These are phyloP conservation scores for Druon quercuslanigerum DNA, from an alignment of 1,140 invertebrate species.

Conservation along the genomic window DNA sequence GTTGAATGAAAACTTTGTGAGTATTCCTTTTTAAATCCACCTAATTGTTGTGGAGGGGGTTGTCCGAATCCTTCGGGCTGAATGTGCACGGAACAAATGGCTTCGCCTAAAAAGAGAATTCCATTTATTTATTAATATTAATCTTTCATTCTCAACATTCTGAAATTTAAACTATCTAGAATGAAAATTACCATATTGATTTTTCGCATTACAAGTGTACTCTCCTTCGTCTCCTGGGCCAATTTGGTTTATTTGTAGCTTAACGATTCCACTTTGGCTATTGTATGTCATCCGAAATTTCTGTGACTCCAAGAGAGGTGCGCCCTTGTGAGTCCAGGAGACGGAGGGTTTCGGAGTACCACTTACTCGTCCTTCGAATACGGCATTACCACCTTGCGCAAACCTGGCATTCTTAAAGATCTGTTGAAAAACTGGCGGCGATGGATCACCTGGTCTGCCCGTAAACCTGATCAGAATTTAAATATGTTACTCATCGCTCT, in stretches of 20 bases:
- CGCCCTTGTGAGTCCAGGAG: constrained; percentile 94
- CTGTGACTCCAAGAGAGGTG: constrained; percentile 85
- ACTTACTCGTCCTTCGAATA: constrained; percentile 92
- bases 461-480: constrained; percentile 60
- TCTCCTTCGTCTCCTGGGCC: constrained; percentile 96
- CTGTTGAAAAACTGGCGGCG: constrained; percentile 93
- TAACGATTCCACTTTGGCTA: constrained; percentile 89
- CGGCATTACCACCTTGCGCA: constrained; percentile 93
- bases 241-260: constrained; percentile 91
- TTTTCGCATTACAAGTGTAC: constrained; percentile 94
- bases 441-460: constrained; percentile 80
- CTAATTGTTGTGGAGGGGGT: constrained; percentile 78
- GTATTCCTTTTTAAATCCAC: constrained; percentile 75
- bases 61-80: constrained; percentile 90
- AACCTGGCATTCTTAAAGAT: constrained; percentile 95
- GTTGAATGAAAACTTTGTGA: constrained; percentile 77
- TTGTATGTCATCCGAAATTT: constrained; percentile 93
- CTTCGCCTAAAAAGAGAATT: constrained; percentile 79
- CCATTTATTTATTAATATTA: not conserved
- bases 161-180: not conserved
- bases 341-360: constrained; percentile 96
- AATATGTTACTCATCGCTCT: not conserved
- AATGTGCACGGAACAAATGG: constrained; percentile 95
- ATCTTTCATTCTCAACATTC: not conserved
- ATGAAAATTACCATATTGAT: constrained; percentile 82